Conservation (phyloP, 2,888 invertebrate genomes). For the Eupeodes latifasciatus region DNA sequence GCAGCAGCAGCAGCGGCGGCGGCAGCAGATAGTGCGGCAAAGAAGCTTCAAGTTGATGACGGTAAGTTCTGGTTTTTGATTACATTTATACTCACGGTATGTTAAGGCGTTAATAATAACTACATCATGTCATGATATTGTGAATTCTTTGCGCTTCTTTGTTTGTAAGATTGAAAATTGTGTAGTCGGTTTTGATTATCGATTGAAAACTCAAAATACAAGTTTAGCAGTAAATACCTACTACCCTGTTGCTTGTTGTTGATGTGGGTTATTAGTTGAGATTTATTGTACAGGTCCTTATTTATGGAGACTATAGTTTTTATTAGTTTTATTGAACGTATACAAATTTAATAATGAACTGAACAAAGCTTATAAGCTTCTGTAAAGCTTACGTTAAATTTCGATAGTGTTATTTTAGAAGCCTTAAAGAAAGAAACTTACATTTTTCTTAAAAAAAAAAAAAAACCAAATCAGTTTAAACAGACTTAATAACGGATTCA, state of each 20-base stretch:
- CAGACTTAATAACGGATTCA: too few species aligned
- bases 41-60: conserved; percentile 75
- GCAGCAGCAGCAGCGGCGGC: not conserved
- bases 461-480: too few species aligned
- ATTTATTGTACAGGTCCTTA: not conserved
- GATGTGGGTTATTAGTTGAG: not conserved
- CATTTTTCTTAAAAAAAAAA: too few species aligned
- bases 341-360: too few species aligned
- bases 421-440: too few species aligned
- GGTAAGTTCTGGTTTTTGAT: conserved; percentile 77
- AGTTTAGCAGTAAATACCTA: not conserved
- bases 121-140: not conserved
- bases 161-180: not conserved
- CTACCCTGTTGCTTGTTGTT: too few species aligned
- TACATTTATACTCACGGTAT: not conserved
- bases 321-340: too few species aligned
- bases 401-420: too few species aligned
- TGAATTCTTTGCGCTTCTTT: not conserved
- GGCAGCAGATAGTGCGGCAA: not conserved
- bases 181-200: conserved; percentile 1
- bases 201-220: not conserved
- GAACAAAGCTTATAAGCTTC: too few species aligned
- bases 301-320: not conserved
- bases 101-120: conserved; percentile 1
- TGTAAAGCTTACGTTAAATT: too few species aligned